Base-by-base conservation (phyloP, 23 tunicate species). In the Clavelina lepadiformis region DNA sequence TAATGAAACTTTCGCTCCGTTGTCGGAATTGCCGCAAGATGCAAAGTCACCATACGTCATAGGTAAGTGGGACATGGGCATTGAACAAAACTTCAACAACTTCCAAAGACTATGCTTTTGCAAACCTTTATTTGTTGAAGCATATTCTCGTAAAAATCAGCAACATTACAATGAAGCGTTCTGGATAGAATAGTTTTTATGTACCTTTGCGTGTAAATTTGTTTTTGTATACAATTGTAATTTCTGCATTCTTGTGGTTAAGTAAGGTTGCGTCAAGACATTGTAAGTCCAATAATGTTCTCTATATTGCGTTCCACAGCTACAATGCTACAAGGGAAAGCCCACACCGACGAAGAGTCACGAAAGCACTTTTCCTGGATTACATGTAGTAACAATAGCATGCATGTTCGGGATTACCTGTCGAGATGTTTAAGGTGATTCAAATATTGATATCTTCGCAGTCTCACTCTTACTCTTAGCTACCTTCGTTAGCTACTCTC, bases 361-460 rank as follows among this genome's bases (percentile, higher is more conserved):
- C 1, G 4, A 26, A 47, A 79, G 46, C 61, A 69, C 1, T 76
- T 86, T 68, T 46, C 49, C 6, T 65, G 69, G 75, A 64, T 86
- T 6, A 78, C 85, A 8, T 86, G 95, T 46, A 33, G 32, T 33
- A 77, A 61, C 50, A 71, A 38, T 71, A 86, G 95, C 46, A 31
- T 53, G 5, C 95, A 86, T 31, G 95, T 72, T n/a, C 63, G 72
- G 61, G 65, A 77, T 20, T 86, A 77, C 37, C 65, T 86, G 21
- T 60, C 85, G 18, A 36, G 85, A 47, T 71, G 54, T 56, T 38
- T 86, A 38, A 86, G 85, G 95, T 86, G 23, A 34, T 36, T 8
- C 22, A 55, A 19, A 25, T 27, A 56, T 11, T 8, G 7, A 7
- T 61, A n/a, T n/a, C n/a, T n/a, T n/a, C n/a, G n/a, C n/a, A n/a